Percentiles rank a stretch among this genome's conserved stretches.
phyloP scores from a whole-genome alignment of 2,888 invertebrate genomes.

The Spicauda simplicius region DNA sequence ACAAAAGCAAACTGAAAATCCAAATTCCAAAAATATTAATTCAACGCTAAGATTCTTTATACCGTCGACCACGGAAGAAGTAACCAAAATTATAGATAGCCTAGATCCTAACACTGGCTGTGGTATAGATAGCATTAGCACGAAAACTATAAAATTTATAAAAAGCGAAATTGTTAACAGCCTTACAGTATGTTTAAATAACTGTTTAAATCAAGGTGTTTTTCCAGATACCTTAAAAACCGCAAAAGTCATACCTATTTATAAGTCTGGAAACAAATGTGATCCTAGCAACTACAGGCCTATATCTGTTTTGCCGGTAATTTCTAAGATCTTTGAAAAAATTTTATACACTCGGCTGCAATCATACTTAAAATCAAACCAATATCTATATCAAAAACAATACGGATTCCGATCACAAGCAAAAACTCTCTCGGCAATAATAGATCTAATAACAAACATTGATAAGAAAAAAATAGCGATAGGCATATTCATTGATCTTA shows the following conservation, averaged over 20 bases:
- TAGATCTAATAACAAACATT: neutral
- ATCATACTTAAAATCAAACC: neutral
- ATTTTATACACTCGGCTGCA: neutral
- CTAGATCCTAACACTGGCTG: constrained; percentile 30
- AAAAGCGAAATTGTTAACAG: constrained; percentile 8
- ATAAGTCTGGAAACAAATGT: too few species aligned
- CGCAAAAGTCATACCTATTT: neutral
- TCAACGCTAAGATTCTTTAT: too few species aligned
- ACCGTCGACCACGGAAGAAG: too few species aligned
- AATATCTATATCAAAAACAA: neutral
- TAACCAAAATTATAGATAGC: constrained; percentile 1
- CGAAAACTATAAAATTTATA: constrained; percentile 53
- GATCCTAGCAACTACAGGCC: too few species aligned
- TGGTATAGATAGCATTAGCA: constrained; percentile 31
- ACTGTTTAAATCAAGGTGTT: constrained; percentile 25
- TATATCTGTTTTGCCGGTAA: neutral
- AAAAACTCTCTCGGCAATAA: neutral
- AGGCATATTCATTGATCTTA: neutral
- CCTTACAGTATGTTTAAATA: constrained; percentile 25
- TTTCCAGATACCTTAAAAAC: constrained; percentile 34
- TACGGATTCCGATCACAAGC: neutral
- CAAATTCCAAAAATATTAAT: too few species aligned
- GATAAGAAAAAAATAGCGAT: neutral
- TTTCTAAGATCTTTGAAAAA: neutral
- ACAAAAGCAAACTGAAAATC: too few species aligned